Conservation (phyloP, 2,113 vertebrate species). For the Chroicocephalus ridibundus region DNA sequence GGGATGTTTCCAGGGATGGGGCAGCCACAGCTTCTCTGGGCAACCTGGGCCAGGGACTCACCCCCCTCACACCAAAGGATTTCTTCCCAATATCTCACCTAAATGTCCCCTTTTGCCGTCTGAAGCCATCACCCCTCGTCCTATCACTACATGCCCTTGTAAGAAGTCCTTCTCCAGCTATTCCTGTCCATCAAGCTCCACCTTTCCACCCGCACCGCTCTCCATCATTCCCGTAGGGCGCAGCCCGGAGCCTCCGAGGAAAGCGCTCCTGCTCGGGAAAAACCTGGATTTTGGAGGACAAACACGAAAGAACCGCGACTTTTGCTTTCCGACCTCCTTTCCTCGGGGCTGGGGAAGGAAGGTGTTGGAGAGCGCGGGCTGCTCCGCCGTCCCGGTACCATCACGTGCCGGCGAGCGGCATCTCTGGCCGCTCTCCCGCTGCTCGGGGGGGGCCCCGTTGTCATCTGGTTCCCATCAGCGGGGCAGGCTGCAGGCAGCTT, state of each 20-base stretch:
- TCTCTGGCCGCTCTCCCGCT: not conserved
- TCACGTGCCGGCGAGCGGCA: not conserved
- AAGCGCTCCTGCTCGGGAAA: not conserved
- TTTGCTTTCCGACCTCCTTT: not conserved
- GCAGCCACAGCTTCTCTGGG: no score
- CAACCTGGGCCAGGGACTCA: no score
- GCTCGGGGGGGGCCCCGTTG: not conserved
- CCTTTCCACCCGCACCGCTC: not conserved
- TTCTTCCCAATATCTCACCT: not conserved
- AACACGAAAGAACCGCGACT: not conserved
- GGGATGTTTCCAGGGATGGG: not conserved
- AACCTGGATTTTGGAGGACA: not conserved
- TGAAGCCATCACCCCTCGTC: not conserved
- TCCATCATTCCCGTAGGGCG: not conserved
- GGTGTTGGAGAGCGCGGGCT: not conserved
- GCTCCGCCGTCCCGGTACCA: not conserved
- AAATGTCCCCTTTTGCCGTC: not conserved
- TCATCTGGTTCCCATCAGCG: slow-evolving; percentile 58
- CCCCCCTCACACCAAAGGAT: not conserved
- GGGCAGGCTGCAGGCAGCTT: not conserved
- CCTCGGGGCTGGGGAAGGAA: not conserved
- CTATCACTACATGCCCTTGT: not conserved
- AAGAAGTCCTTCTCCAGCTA: not conserved
- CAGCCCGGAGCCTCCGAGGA: not conserved
- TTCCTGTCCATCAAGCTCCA: not conserved